Base-by-base conservation (phyloP, 2,888 invertebrate genomes). In the Drosophila rubida region DNA sequence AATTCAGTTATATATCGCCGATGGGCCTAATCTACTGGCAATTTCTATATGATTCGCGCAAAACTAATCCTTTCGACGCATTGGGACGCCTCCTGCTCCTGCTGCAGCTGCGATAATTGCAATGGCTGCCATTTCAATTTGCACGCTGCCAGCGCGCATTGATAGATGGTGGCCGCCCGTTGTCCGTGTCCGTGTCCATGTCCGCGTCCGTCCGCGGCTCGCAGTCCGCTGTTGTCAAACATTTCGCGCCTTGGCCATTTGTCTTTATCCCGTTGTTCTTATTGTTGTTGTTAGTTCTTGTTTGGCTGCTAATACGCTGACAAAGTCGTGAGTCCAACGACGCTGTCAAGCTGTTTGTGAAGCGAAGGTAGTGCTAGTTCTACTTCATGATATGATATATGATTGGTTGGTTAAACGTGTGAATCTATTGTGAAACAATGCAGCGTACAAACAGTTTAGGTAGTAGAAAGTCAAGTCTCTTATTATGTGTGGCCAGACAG, bases 191-290 rank as follows among this genome's bases (percentile, higher is more conserved):
- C 41, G 39, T 46, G n/a, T n/a, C n/a, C n/a, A n/a, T n/a, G n/a
- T n/a, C n/a, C n/a, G n/a, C 1, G 19, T 19, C 39, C 22, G 6
- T 16, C 19, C 23, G 25, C 14, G 8, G 4, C 11, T 11, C 32
- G n/a, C 39, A 27, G 41, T n/a, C 32, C 41, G 19, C 51, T 72
- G 64, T 87, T 88, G 87, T 87, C 87, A 87, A 88, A 86, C 72
- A 77, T 69, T 85, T 84, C 84, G 81, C 81, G 84, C 77, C 81
- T 87, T 81, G 75, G 70, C 75, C 84, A 85, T 85, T 85, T 85
- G 75, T 88, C 87, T 83, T 71, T 69, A 63, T 55, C 37, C 35
- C 39, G 46, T 37, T 48, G 22, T 48, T 53, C n/a, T 30, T 44
- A 14, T 27, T 16, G 25, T 50, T 32, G 44, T 44, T 53, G 51